These are phyloP conservation scores for Myotis vivesi DNA, from an alignment of 2,797 vertebrate genomes.

Conservation along the genomic window DNA sequence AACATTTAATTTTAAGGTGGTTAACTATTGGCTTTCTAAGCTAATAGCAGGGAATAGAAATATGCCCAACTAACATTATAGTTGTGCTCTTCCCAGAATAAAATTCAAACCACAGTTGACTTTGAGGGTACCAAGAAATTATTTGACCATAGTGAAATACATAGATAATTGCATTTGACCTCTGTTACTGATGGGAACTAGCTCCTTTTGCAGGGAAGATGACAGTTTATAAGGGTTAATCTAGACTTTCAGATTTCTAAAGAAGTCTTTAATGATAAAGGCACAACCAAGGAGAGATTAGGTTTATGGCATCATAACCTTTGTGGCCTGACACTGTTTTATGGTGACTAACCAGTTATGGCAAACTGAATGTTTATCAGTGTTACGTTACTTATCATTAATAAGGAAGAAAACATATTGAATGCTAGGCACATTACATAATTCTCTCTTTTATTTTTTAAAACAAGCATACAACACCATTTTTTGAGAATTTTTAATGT, in stretches of 20 bases:
- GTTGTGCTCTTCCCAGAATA: background rate
- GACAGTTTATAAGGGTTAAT: background rate
- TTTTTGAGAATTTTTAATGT: background rate
- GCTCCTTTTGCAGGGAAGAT: background rate
- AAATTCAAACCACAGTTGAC: background rate
- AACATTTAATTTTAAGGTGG: conserved; percentile 14
- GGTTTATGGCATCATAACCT: background rate
- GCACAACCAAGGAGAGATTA: background rate
- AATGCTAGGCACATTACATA: background rate
- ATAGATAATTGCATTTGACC: background rate
- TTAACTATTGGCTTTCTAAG: conserved; percentile 31
- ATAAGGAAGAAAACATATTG: background rate
- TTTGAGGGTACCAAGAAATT: background rate
- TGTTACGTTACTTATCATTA: background rate
- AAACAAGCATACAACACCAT: background rate
- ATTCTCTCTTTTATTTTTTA: conserved; percentile 4
- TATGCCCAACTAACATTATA: background rate
- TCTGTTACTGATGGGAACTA: background rate
- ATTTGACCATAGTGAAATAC: background rate
- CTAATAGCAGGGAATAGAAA: background rate
- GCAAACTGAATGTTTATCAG: background rate
- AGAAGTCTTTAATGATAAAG: background rate
- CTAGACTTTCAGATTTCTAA: background rate
- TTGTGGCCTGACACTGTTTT: background rate
- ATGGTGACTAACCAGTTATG: background rate